Percentiles rank a stretch among this genome's conserved stretches.
Evolutionary conservation across 92 coral and sea anemone species (phyloP).

Genomic region (Porites rus): DNA sequence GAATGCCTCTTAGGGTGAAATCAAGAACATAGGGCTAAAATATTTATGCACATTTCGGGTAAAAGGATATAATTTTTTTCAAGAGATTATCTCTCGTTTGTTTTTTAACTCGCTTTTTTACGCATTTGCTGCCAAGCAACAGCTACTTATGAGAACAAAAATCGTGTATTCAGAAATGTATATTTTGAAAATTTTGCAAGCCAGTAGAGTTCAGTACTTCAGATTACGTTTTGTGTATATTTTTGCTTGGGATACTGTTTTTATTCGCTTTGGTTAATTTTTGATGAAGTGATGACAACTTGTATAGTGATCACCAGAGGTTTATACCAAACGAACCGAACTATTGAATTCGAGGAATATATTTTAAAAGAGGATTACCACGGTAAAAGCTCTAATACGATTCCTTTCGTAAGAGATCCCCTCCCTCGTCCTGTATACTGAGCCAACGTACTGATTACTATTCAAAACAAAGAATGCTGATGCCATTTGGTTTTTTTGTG

Average conservation of each 20-base stretch:
- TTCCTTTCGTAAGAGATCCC: background rate
- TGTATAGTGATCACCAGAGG: constrained; percentile 22
- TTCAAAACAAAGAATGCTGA: no score
- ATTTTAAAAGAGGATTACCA: background rate
- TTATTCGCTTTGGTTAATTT: constrained; percentile 35
- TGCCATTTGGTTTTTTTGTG: no score
- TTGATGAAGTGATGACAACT: constrained; percentile 19
- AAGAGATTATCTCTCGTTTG: background rate
- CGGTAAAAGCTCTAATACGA: background rate
- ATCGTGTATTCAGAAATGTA: background rate
- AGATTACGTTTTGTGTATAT: constrained; percentile 43
- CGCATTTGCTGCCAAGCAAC: constrained; percentile 1
- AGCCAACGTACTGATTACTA: no score
- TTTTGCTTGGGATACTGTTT: constrained; percentile 51
- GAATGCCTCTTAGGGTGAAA: no score
- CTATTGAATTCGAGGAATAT: background rate
- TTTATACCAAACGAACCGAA: constrained; percentile 2
- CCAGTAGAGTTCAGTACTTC: background rate
- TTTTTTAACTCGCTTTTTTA: constrained; percentile 41
- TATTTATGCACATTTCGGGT: background rate
- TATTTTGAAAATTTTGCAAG: constrained; percentile 29
- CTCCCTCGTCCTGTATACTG: no score
- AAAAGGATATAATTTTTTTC: background rate
- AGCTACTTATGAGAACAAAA: background rate
- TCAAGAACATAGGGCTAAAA: no score